Base-by-base conservation (phyloP, 2,113 vertebrate species). In the Salvator merianae region DNA sequence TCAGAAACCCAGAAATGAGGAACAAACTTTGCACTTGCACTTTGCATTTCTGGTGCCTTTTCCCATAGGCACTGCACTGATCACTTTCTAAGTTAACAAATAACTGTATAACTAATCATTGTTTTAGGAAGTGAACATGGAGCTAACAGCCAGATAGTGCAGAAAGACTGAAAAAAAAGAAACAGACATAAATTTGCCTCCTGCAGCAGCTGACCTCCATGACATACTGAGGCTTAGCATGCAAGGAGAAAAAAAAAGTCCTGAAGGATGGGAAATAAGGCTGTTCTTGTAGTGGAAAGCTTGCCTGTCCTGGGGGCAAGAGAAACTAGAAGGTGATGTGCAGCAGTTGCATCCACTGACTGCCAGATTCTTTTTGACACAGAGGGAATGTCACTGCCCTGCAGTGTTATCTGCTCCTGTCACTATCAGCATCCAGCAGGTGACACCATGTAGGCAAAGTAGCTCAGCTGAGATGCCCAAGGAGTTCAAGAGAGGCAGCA, bases 391-490 rank as follows among this genome's bases (percentile, higher is more conserved):
- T 91, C 91, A 36, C 30, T 70, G 93, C 92, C 92, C 83, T 36
- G 88, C 88, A 91, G 90, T 85, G 73, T 73, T 88, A 80, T 92
- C 91, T 85, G 87, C 76, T 88, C n/a, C 82, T 63, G 91, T 90
- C 90, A 69, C 91, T 91, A 82, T 92, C 22, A 1, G 90, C 0
- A 3, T 81, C 79, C 0, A 0, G 91, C 77, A 92, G 92, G 92
- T 94, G 92, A 89, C 85, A 55, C 20, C 0, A 55, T n/a, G 0
- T 0, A 0, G 82, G 83, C 84, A 62, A 82, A 77, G 87, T 70
- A 82, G 88, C 90, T 88, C 0, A 0, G 85, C 84, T 12, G 66
- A 43, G 87, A 83, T 81, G 82, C 2, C 72, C 47, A n/a, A 16
- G 3, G 63, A 80, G 65, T 75, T 79, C 62, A 70, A 85, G 71